Evolutionary conservation across 2,888 invertebrate species (phyloP).

Genomic region (Dolichomitus sp.): DNA sequence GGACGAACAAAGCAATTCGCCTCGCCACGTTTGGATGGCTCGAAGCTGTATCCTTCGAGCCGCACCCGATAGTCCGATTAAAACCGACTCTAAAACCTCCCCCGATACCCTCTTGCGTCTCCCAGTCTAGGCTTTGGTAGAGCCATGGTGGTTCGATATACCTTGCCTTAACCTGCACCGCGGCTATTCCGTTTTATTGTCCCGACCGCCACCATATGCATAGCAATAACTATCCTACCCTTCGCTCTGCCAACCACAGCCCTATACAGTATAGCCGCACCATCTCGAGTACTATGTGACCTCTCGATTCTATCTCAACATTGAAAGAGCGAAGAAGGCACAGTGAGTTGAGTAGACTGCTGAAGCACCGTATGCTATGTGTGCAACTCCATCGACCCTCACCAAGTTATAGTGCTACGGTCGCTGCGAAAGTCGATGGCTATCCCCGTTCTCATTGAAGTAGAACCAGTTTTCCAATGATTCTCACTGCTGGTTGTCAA

Average conservation of each 20-base stretch:
- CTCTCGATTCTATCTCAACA: slow-evolving; percentile 42
- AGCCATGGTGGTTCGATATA: slow-evolving; percentile 40
- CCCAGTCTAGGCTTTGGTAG: slow-evolving; percentile 34
- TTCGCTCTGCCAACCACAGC: slow-evolving; percentile 70
- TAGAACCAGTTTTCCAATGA: slow-evolving; percentile 40
- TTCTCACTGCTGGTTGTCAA: slow-evolving; percentile 31
- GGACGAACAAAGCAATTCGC: slow-evolving; percentile 63
- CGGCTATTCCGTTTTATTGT: slow-evolving; percentile 83
- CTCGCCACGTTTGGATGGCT: slow-evolving; percentile 66
- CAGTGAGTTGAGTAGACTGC: slow-evolving; percentile 44
- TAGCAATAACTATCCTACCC: slow-evolving; percentile 82
- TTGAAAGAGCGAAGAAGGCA: slow-evolving; percentile 14
- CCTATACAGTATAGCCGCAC: slow-evolving; percentile 29
- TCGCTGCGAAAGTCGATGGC: slow-evolving; percentile 45
- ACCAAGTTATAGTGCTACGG: slow-evolving; percentile 54
- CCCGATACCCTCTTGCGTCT: slow-evolving; percentile 43
- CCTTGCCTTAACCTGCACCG: slow-evolving; percentile 70
- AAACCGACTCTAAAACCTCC: slow-evolving; percentile 81
- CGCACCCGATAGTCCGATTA: slow-evolving; percentile 79
- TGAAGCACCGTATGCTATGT: slow-evolving; percentile 44
- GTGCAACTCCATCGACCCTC: slow-evolving; percentile 60
- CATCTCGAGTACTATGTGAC: slow-evolving; percentile 42
- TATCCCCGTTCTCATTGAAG: slow-evolving; percentile 37
- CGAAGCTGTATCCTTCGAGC: slow-evolving; percentile 31
- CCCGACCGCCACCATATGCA: slow-evolving; percentile 80